These are phyloP conservation scores for Sceloporus tristichus DNA, from an alignment of 2,113 vertebrate species.

Conservation along the genomic window DNA sequence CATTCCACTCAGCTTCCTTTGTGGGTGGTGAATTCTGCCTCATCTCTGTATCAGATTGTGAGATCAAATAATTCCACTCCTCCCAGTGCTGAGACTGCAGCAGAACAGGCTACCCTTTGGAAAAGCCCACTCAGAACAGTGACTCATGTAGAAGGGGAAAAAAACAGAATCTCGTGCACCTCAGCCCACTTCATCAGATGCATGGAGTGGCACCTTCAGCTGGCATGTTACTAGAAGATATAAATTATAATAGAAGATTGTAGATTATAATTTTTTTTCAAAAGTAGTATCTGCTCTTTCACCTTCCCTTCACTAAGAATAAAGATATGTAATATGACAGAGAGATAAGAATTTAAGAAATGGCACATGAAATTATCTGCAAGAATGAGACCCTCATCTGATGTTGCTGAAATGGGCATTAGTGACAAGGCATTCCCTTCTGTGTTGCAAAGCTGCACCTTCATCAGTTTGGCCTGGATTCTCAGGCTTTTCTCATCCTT, in stretches of 20 bases:
- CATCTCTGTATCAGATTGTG: constrained; percentile 12
- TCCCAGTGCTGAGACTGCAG: neutral
- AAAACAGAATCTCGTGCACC: too few relatives aligned
- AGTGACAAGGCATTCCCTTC: neutral
- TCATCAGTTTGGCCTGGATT: constrained; percentile 9
- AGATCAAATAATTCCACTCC: neutral
- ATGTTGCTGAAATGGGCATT: neutral
- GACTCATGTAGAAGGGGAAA: neutral
- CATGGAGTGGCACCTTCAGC: too few relatives aligned
- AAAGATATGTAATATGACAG: too few relatives aligned
- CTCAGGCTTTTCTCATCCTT: constrained; percentile 3
- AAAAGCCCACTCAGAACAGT: neutral
- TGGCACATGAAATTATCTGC: neutral
- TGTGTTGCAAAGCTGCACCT: neutral
- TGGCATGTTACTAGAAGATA: too few relatives aligned
- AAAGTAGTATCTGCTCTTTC: neutral
- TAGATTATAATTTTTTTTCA: too few relatives aligned
- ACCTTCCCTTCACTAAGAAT: neutral
- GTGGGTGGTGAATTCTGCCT: neutral
- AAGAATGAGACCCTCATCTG: neutral
- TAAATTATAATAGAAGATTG: too few relatives aligned
- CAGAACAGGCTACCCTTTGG: neutral
- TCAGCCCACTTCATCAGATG: too few relatives aligned
- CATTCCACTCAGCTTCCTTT: neutral
- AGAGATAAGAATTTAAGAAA: neutral